Evolutionary conservation across 2,797 vertebrate species (phyloP).

Genomic region (Eospalax fontanierii): DNA sequence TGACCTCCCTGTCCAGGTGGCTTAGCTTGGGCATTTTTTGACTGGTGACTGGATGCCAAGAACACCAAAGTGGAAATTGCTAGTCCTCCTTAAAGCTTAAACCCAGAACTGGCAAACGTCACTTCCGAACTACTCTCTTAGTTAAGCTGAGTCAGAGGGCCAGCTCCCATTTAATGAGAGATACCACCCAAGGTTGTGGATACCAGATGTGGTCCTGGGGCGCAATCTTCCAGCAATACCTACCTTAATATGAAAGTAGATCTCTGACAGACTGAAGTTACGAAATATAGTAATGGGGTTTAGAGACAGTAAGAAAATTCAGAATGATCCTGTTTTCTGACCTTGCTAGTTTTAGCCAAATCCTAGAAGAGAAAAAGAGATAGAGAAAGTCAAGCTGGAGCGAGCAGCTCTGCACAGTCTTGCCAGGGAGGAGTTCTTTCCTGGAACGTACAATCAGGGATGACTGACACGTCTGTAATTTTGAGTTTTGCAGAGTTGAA

Average conservation of each 20-base stretch:
- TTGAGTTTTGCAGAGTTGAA: slow-evolving; percentile 55
- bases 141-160: neutral
- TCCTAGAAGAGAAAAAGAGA: neutral
- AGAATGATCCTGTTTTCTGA: slow-evolving; percentile 8
- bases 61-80: neutral
- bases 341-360: slow-evolving; percentile 47
- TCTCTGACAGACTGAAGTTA: neutral
- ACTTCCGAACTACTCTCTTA: neutral
- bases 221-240: neutral
- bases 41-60: neutral
- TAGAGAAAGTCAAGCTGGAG: neutral
- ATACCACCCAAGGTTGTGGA: neutral
- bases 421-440: neutral
- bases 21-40: slow-evolving; percentile 12
- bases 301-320: slow-evolving; percentile 8
- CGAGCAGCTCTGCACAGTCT: neutral
- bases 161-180: neutral
- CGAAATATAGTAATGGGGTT: neutral
- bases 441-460: slow-evolving; percentile 47
- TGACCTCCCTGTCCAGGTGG: neutral
- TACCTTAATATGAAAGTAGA: neutral
- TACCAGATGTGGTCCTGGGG: too few relatives aligned
- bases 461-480: slow-evolving; percentile 64
- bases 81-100: neutral
- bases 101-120: neutral